Evolutionary conservation across 2,888 invertebrate genomes (phyloP).

Genomic region (Scelioninae gen. 1): DNA sequence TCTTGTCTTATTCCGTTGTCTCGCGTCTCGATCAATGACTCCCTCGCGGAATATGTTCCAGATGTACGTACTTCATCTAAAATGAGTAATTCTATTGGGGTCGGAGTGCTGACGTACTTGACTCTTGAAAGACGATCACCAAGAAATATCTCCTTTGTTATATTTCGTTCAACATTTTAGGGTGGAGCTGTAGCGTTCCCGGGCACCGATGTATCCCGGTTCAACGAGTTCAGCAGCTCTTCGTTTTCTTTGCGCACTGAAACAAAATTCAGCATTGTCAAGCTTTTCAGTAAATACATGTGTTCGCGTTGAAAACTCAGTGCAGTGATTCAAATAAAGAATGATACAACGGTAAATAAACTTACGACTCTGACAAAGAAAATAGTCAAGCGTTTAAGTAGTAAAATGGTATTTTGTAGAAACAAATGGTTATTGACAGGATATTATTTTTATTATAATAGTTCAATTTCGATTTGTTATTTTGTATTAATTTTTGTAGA

Average conservation of each 20-base stretch:
- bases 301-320: slow-evolving; percentile 8
- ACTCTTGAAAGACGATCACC: slow-evolving; percentile 65
- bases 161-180: slow-evolving; percentile 42
- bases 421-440: too few species aligned
- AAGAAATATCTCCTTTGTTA: slow-evolving; percentile 44
- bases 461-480: too few species aligned
- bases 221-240: slow-evolving; percentile 92
- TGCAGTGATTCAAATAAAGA: background rate
- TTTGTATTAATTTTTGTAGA: too few species aligned
- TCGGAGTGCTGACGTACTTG: slow-evolving; percentile 29
- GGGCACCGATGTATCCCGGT: slow-evolving; percentile 82
- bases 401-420: too few species aligned
- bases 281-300: slow-evolving; percentile 6
- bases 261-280: slow-evolving; percentile 82
- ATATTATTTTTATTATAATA: too few species aligned
- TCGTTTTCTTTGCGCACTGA: slow-evolving; percentile 95
- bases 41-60: slow-evolving; percentile 28
- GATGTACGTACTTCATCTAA: slow-evolving; percentile 27
- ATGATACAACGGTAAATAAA: too few species aligned
- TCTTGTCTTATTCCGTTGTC: slow-evolving; percentile 25
- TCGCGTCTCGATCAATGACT: slow-evolving; percentile 32
- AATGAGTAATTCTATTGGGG: slow-evolving; percentile 36
- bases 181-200: slow-evolving; percentile 73
- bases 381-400: background rate
- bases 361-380: background rate